Evolutionary conservation across 23 tunicate species (phyloP), one percentile per base, ranked within the genome.

Genomic region (Trididemnum nubilum): DNA sequence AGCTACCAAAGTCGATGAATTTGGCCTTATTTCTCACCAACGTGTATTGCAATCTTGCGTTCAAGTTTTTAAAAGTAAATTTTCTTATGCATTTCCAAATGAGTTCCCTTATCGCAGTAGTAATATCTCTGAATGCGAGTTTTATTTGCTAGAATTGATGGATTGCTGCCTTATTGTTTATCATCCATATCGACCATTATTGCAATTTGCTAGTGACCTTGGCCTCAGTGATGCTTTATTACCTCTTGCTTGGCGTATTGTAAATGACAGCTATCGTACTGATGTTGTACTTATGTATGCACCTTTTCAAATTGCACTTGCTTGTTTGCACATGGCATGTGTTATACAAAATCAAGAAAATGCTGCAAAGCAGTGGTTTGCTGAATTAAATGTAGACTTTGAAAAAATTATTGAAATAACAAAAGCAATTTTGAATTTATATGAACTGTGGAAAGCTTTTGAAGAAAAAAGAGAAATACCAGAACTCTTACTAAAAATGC

Each of bases 1-100:
- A 1, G 95, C 99, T 31, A 54, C 96, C 0, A 95, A 95, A 76
- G 99, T 95, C 1, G 99, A 95, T 54, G 99, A 95, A 37, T 83
- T 73, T 71, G 99, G 99, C 0, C 75, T 71, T 24, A 71, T 95
- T 31, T 95, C 99, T 33, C 87, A 90, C 34, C 52, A 78, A 23
- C 71, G 92, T 28, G 71, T 95, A 0, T 79, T 82, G 29, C 73
- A 58, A 15, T 86, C 85, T 12, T 77, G 54, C 19, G 65, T 71
- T n/a, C 79, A 34, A 3, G 90, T 89, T 22, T 73, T 95, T 5
- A 89, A 86, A 71, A 57, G 82, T 12, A 95, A 95, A 63, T 95
- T 81, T 77, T 71, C 92, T 2, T 73, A 95, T 65, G 95, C 89
- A 23, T 90, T 85, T 39, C 92, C 80, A 44, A 82, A 69, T 82